Percentiles rank a stretch among this genome's conserved stretches.
phyloP scores from a whole-genome alignment of 2,888 invertebrate species.

The Danaus chrysippus region DNA sequence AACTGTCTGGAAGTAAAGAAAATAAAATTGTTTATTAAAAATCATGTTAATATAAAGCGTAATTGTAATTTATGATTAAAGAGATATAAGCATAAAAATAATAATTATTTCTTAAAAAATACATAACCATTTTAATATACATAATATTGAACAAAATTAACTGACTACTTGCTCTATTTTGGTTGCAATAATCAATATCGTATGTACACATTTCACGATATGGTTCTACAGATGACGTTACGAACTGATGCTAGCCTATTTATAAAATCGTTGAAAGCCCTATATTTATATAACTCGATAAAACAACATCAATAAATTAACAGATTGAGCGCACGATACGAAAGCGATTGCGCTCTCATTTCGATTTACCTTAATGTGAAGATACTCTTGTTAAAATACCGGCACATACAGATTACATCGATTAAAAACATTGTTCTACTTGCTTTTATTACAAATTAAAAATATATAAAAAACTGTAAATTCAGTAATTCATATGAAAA shows the following conservation, averaged over 20 bases:
- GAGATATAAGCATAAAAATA: too few relatives aligned
- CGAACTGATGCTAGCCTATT: conserved; percentile 4
- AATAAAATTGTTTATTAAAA: too few relatives aligned
- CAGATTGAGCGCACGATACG: conserved; percentile 36
- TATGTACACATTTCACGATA: not conserved
- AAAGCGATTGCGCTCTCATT: conserved; percentile 36
- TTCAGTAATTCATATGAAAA: not conserved
- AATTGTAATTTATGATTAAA: too few relatives aligned
- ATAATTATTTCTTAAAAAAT: too few relatives aligned
- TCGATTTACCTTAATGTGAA: conserved; percentile 40
- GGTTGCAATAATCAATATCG: too few relatives aligned
- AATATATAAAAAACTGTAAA: conserved; percentile 2
- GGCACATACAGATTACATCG: conserved; percentile 37
- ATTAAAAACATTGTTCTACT: conserved; percentile 34
- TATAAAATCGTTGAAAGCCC: conserved; percentile 10
- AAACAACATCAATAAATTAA: conserved; percentile 35
- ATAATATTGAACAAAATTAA: too few relatives aligned
- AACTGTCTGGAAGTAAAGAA: too few relatives aligned
- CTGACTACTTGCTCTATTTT: too few relatives aligned
- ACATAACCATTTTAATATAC: too few relatives aligned
- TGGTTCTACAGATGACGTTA: not conserved
- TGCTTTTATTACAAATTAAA: conserved; percentile 16
- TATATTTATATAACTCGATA: conserved; percentile 17
- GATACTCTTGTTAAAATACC: conserved; percentile 39
- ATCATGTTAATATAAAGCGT: too few relatives aligned